Base-by-base conservation (phyloP, 2,797 vertebrate genomes). In the Labroides dimidiatus region DNA sequence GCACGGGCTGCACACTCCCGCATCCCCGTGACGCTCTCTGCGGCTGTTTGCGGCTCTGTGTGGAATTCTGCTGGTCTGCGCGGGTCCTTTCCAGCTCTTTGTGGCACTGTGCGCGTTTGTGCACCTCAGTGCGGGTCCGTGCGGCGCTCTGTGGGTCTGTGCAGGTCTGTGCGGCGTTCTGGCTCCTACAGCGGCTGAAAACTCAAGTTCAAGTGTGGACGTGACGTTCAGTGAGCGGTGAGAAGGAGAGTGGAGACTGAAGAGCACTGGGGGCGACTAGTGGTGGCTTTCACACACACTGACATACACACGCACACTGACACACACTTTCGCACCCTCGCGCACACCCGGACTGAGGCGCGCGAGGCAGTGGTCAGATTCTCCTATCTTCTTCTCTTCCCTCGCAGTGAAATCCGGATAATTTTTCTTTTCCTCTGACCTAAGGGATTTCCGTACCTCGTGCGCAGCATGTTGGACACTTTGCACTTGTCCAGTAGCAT, bases 151-250 rank as follows among this genome's bases (percentile, higher is more conserved):
- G 50, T 10, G 50, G 24, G 50, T 52, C 24, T 33, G 50, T 60
- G 86, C 93, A 94, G 95, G 95, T 96, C 94, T 96, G 94, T 96
- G 96, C 95, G 95, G 95, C 94, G 96, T 95, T 94, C 95, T 95
- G 95, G 95, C 96, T 98, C 94, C 94, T 96, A 96, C 95, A 96
- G 95, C 95, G 96, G 96, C 95, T 97, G 96, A 96, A 96, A 97
- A 97, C 96, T 97, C 96, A 97, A 99, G 97, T 99, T 99, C 97
- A 98, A 98, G 97, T 97, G 96, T 96, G 97, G 97, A 98, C 97
- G 97, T 98, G 97, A 99, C 97, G 97, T 97, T 97, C 96, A 96
- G 96, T 96, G 95, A 96, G 95, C 96, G 95, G 83, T 94, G 93
- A 95, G 95, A 96, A 95, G 96, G 96, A 97, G 96, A 97, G 90